Base-by-base conservation (phyloP, 2,888 invertebrate genomes). In the Macaria liturata region DNA sequence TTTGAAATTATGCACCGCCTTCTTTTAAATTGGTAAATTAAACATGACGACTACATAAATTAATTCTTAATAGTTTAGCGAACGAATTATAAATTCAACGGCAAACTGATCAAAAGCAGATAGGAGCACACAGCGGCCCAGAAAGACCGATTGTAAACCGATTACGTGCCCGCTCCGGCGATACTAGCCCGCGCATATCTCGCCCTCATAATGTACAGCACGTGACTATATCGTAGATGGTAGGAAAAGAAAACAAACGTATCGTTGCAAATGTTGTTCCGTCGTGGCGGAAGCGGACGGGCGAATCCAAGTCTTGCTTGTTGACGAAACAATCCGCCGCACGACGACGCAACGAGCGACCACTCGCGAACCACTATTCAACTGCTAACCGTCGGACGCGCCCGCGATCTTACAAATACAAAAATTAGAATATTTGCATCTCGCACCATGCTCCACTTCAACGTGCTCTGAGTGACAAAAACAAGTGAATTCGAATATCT, bases 271-370 rank as follows among this genome's bases (percentile, higher is more conserved):
- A 59, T 62, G 61, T 65, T 63, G 55, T 60, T 63, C 59, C 60
- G 61, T 65, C 53, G 49, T 60, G 54, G 58, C 64, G 65, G 65
- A 67, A 65, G 67, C 64, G 58, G 59, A 60, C 53, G 59, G 55
- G 56, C 57, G 56, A 64, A 57, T 57, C 45, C 57, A 49, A 46
- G 43, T 42, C 46, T 42, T 52, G 51, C 39, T 55, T 60, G 59
- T 60, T 60, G 59, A 52, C 59, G 54, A 59, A 55, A 60, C 59
- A 55, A 37, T 59, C 51, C 48, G 59, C 49, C 45, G 46, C 45
- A 44, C 50, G 51, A 42, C 51, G 9, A 8, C 31, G 45, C 54
- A 61, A 61, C 65, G 65, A 61, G 64, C 60, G 57, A 49, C 9
- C 46, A 57, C 57, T 39, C 48, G 31, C 46, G n/a, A 32, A 55